These are phyloP conservation scores for Silvanus unidentatus DNA, from an alignment of 2,888 invertebrate species.

Conservation along the genomic window DNA sequence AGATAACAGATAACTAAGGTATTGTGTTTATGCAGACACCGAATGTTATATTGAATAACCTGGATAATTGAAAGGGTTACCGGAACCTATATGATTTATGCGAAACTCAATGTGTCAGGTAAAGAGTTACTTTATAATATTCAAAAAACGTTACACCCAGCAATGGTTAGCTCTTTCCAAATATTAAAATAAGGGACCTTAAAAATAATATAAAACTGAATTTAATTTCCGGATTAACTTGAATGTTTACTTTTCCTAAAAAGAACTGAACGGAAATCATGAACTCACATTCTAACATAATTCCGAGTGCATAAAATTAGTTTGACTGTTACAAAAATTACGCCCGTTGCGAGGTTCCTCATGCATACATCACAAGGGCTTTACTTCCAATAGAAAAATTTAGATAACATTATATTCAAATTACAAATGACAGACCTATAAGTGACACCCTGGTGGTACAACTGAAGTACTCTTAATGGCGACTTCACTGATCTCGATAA, in stretches of 20 bases:
- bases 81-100: slow-evolving; percentile 19
- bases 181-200: too few relatives aligned
- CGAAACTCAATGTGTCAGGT: slow-evolving; percentile 18
- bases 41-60: slow-evolving; percentile 13
- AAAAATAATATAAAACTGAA: slow-evolving; percentile 11
- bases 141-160: too few relatives aligned
- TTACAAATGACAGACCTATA: slow-evolving; percentile 26
- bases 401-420: slow-evolving; percentile 36
- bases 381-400: slow-evolving; percentile 17
- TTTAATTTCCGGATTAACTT: slow-evolving; percentile 13
- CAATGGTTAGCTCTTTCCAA: too few relatives aligned
- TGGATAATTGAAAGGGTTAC: slow-evolving; percentile 23
- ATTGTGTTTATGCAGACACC: slow-evolving; percentile 18
- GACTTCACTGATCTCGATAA: slow-evolving; percentile 43
- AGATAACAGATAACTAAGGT: slow-evolving; percentile 23
- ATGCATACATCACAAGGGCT: background rate
- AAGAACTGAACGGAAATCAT: background rate
- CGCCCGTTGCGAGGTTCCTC: too few relatives aligned
- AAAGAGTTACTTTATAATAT: slow-evolving; percentile 12
- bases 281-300: too few relatives aligned
- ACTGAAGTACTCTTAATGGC: slow-evolving; percentile 38
- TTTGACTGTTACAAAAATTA: too few relatives aligned
- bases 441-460: slow-evolving; percentile 37
- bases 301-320: too few relatives aligned
- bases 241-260: slow-evolving; percentile 7